Evolutionary conservation across 2,888 invertebrate species (phyloP).

Genomic region (Xestia sexstrigata): DNA sequence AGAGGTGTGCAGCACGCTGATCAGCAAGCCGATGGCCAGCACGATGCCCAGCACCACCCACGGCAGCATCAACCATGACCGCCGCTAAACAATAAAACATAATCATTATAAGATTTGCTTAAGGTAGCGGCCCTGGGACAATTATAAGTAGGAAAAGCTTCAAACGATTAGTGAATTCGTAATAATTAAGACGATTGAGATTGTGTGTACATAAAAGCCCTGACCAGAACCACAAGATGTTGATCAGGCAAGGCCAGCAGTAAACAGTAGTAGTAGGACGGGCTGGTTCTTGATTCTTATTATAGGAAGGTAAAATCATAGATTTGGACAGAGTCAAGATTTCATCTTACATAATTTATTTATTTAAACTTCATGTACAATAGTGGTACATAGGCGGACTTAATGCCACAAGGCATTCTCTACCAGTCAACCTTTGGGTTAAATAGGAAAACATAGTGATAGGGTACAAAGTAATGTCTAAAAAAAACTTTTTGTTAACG

Average conservation of each 20-base stretch:
- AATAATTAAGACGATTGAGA: not conserved
- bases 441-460: no score
- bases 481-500: no score
- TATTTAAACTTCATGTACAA: no score
- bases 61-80: conserved; percentile 95
- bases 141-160: not conserved
- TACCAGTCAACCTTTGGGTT: no score
- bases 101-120: not conserved
- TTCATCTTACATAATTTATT: no score
- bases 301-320: not conserved
- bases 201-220: not conserved
- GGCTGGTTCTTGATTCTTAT: not conserved
- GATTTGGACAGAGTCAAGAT: not conserved
- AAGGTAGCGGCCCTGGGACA: not conserved
- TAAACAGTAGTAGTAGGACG: not conserved
- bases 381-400: no score
- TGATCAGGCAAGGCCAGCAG: not conserved
- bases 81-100: conserved; percentile 90
- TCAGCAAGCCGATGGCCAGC: conserved; percentile 94
- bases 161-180: conserved; percentile 7
- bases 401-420: no score
- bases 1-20: conserved; percentile 95
- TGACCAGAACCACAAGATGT: not conserved
- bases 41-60: conserved; percentile 96
- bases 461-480: no score